Evolutionary conservation across 1,140 invertebrate species (phyloP), one percentile per base, ranked within the genome.

Genomic region (Drosophila lowei): DNA sequence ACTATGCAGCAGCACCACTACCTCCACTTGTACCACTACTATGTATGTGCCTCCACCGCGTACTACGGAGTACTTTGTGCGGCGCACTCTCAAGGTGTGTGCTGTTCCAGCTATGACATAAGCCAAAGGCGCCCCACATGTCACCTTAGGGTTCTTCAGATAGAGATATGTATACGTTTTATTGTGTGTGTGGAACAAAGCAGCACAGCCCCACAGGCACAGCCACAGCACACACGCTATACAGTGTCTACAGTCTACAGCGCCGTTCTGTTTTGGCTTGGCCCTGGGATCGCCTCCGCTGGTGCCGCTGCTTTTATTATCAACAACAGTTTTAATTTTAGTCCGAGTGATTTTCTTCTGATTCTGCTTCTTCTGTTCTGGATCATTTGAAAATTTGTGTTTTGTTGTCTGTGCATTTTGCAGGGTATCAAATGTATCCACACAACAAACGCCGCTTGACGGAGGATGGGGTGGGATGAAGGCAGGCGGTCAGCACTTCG

Each of bases 301-400:
- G 11, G 34, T 38, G 9, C 11, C 34, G 34, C 34, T 38, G 42
- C 64, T 13, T 55, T 42, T 67, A 68, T 68, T 68, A 68, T 68
- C 65, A 68, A 68, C 65, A 68, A 68, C 63, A 67, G 43, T 67
- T 68, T 68, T 56, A 68, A 68, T 68, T 56, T 68, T 68, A 56
- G 65, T 68, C 56, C 55, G 62, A 43, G 49, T 38, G 1, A 38
- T 38, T 38, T 13, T 38, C 34, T 38, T 34, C 30, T 3, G 0
- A 11, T 34, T 34, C 9, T 34, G 30, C 9, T 34, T 8, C 25
- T 55, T 66, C 38, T 65, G 34, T 28, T 65, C 15, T 13, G 11
- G 13, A 38, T 13, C 34, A 13, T 11, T 11, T 11, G 34, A 34
- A 3, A 34, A 11, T 9, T 9, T 34, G 9, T 34, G 30, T 11